Evolutionary conservation across 2,888 invertebrate species (phyloP).

Genomic region (Eupsilia transversa): DNA sequence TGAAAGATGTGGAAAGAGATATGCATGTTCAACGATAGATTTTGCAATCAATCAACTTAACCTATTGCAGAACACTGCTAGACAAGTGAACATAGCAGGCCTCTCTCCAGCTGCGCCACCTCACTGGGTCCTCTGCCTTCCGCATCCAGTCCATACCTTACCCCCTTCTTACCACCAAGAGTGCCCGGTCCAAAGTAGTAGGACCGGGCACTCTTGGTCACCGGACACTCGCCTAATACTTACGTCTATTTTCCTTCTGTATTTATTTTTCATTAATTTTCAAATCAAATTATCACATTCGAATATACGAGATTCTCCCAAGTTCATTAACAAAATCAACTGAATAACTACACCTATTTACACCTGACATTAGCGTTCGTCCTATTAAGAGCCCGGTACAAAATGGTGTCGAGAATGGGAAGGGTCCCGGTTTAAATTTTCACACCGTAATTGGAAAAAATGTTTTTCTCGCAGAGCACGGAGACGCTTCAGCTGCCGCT

Average conservation of each 20-base stretch:
- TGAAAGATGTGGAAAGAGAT: neutral
- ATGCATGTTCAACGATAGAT: neutral
- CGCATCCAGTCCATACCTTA: too few relatives aligned
- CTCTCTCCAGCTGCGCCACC: neutral
- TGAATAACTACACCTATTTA: constrained; percentile 39
- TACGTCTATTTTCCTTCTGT: neutral
- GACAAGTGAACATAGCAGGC: neutral
- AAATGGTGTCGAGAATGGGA: constrained; percentile 25
- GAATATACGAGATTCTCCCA: constrained; percentile 14
- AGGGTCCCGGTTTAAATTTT: constrained; percentile 54
- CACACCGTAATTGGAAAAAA: constrained; percentile 64
- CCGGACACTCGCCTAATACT: neutral
- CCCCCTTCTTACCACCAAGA: too few relatives aligned
- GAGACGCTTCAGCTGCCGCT: neutral
- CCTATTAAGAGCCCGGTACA: constrained; percentile 42
- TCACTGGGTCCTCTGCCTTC: neutral
- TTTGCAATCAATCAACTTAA: neutral
- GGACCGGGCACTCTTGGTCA: neutral
- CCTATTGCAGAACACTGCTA: neutral
- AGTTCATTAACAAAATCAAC: constrained; percentile 58
- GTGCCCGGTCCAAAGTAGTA: too few relatives aligned
- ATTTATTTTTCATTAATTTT: constrained; percentile 40
- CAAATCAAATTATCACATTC: constrained; percentile 33
- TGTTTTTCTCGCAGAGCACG: constrained; percentile 21
- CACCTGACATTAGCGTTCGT: constrained; percentile 34